A percentile compares a stretch with the other conserved stretches of the same genome.
phyloP scores from a whole-genome alignment of 2,888 invertebrate species.

The Caenorhabditis wallacei region DNA sequence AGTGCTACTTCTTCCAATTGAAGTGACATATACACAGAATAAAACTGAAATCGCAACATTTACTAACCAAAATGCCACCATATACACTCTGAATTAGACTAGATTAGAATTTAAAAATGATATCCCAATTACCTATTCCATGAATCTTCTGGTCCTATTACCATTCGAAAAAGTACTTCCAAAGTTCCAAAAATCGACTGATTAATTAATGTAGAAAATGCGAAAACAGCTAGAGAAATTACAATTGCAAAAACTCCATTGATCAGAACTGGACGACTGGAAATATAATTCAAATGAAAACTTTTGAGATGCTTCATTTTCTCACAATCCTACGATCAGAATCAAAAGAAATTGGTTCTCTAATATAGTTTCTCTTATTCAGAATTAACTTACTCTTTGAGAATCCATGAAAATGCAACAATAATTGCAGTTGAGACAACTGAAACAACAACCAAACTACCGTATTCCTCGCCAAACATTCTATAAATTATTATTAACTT shows the following conservation, averaged over 20 bases:
- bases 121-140: slow-evolving; percentile 33
- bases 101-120: no score
- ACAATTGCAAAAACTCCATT: slow-evolving; percentile 37
- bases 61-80: slow-evolving; percentile 79
- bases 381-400: slow-evolving; percentile 18
- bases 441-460: slow-evolving; percentile 47
- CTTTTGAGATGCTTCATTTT: not conserved
- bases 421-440: slow-evolving; percentile 35
- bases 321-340: not conserved
- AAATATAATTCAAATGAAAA: not conserved
- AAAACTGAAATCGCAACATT: slow-evolving; percentile 75
- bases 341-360: not conserved
- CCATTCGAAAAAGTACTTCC: slow-evolving; percentile 38
- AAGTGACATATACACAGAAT: slow-evolving; percentile 71
- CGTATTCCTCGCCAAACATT: slow-evolving; percentile 58
- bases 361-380: not conserved
- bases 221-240: slow-evolving; percentile 32
- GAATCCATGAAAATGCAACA: slow-evolving; percentile 35
- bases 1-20: slow-evolving; percentile 42
- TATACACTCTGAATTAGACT: slow-evolving; percentile 71
- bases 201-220: slow-evolving; percentile 30
- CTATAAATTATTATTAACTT: not conserved
- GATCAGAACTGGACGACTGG: slow-evolving; percentile 46
- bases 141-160: slow-evolving; percentile 29
- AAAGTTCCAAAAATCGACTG: slow-evolving; percentile 37